Base-by-base conservation (phyloP, 2,797 vertebrate species). In the Chelon labrosus region DNA sequence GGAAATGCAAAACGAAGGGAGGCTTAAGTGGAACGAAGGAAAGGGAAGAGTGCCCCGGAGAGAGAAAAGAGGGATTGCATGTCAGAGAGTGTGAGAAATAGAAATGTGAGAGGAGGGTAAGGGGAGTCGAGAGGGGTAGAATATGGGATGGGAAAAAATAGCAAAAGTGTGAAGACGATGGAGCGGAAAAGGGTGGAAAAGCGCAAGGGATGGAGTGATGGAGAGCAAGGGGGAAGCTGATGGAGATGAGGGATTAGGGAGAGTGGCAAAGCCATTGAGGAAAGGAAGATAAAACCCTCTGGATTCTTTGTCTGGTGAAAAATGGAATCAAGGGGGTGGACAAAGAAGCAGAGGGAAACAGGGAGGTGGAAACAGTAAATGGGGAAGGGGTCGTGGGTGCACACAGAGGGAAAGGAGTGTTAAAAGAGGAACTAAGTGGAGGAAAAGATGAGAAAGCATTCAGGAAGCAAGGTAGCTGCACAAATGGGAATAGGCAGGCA, bases 211-310 rank as follows among this genome's bases (percentile, higher is more conserved):
- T 49, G 66, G 67, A 73, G 79, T 53, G 63, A 81, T 73, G 41
- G 76, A 65, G 60, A 83, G 74, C 4, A 54, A 73, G 60, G 75
- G 76, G 60, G 78, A 75, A 63, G 68, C 63, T 81, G 80, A 89
- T 89, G 62, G 86, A 88, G 87, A 90, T 87, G 83, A 85, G 78
- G 88, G 85, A 90, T 92, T 88, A 90, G 70, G 64, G 69, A 83
- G 77, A 87, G 82, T 77, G 84, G 71, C 58, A 88, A 88, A 85
- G 79, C 80, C 67, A 87, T 64, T 83, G 67, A 74, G 67, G 46
- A 37, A 65, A 61, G 73, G 60, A 65, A 57, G 51, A 83, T 73
- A 75, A 83, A 84, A 83, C 66, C 77, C 68, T 75, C 57, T 62
- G 80, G 84, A 85, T 83, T 70, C 79, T 75, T 88, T 87, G 68